Conservation (phyloP, 2,113 vertebrate species). For the Tonatia bakeri region DNA sequence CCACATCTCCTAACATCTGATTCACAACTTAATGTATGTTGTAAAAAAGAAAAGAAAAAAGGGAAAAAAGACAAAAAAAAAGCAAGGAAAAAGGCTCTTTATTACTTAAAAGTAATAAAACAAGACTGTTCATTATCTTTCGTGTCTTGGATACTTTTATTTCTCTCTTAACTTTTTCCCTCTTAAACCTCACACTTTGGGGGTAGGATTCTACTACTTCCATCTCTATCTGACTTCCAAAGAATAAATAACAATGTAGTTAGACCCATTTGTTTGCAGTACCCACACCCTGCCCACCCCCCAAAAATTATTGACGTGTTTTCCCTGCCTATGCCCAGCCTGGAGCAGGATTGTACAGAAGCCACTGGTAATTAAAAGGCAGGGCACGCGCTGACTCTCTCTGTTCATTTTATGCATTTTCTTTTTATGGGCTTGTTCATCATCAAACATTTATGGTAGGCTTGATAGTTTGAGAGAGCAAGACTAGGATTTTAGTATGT, state of each 20-base stretch:
- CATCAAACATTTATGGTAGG: conserved; percentile 79
- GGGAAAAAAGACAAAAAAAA: conserved; percentile 50
- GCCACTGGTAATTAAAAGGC: conserved; percentile 78
- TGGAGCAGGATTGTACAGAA: conserved; percentile 46
- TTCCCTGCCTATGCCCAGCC: conserved; percentile 45
- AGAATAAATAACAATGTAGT: not conserved
- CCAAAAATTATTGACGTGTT: conserved; percentile 4
- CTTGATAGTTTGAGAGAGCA: conserved; percentile 78
- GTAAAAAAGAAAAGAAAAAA: conserved; percentile 81
- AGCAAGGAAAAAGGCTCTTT: conserved; percentile 85
- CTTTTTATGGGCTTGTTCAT: conserved; percentile 79
- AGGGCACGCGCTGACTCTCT: conserved; percentile 66
- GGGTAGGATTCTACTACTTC: not conserved
- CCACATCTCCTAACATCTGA: conserved; percentile 93
- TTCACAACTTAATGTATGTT: conserved; percentile 95
- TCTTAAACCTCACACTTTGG: not conserved
- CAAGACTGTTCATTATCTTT: conserved; percentile 85
- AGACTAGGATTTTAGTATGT: conserved; percentile 70
- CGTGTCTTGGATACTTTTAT: conserved; percentile 74
- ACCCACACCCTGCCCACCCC: not conserved
- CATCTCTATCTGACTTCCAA: not conserved
- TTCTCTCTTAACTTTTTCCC: conserved; percentile 27
- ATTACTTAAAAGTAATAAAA: conserved; percentile 92
- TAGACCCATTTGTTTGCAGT: conserved; percentile 18
- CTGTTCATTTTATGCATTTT: conserved; percentile 74